Base-by-base conservation (phyloP, 2,888 invertebrate genomes). In the Brassicogethes aeneus region DNA sequence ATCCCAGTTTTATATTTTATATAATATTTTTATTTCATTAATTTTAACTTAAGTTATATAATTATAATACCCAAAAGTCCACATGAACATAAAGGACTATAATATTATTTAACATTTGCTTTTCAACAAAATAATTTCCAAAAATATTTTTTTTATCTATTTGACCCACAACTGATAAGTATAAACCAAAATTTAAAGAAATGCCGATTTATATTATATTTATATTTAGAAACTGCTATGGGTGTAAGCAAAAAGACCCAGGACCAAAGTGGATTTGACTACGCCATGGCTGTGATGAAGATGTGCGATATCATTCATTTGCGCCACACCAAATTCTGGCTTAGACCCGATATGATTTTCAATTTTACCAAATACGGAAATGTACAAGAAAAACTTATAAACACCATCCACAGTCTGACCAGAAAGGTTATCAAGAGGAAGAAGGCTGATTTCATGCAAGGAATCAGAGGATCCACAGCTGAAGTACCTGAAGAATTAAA, bases 381-480 rank as follows among this genome's bases (percentile, higher is more conserved):
- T 36, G 49, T 66, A 15, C 74, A 75, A 50, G 52, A 62, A 13
- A 57, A 66, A 38, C 60, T 73, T 17, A 55, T 76, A 10, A 56
- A 63, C 13, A 63, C 61, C 12, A 74, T 76, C 44, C 75, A 74
- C 45, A 63, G 65, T 8, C 54, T 75, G 2, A 74, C 75, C 2
- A 64, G 57, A 35, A 63, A 63, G 45, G 72, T 78, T 8, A 80
- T 86, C 46, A 76, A 75, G 57, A 78, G 75, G 65, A 86, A 85
- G 73, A 86, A 83, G 72, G 80, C 80, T 49, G 84, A 85, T 46
- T 83, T 77, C 63, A 72, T 75, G 55, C 71, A 75, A 49, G 84
- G 81, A 43, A 77, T 79, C 44, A 75, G 78, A 16, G 67, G 39
- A 35, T 29, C 39, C 3, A 43, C 41, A 32, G 53, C 51, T 3